Base-by-base conservation (phyloP, 2,888 invertebrate genomes). In the Acleris laterana region DNA sequence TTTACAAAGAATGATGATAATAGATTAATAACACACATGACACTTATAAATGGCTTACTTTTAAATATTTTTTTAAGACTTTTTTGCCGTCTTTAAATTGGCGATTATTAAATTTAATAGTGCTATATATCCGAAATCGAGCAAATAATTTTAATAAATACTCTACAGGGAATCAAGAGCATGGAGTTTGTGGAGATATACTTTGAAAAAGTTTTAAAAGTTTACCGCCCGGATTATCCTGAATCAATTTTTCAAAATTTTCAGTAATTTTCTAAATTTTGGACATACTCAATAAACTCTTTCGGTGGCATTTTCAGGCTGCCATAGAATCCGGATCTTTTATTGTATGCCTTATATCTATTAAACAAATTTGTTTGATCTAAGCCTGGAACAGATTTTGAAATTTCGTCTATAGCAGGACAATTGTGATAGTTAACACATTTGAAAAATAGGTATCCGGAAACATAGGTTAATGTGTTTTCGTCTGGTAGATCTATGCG, bases 371-470 rank as follows among this genome's bases (percentile, higher is more conserved):
- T 58, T 11, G 62, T 62, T 16, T 63, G 38, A 6, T 22, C 25
- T n/a, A 65, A 56, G 16, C 13, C 55, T 44, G 58, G 50, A 44
- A 55, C 22, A n/a, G 64, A 58, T 20, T 25, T 17, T 42, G 51
- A 52, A 25, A 52, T 46, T 51, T 59, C 46, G 3, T 19, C 20
- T 5, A 62, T 38, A 11, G 13, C 50, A 17, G 22, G 22, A 32
- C 71, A 71, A 20, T 46, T 59, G 48, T 69, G 71, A 51, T 62
- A 58, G 11, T 51, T 50, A n/a, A 28, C 3, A 63, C 63, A 68
- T 64, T 71, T 71, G 49, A 56, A 71, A 51, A 71, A n/a, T 3
- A 70, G n/a, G 57, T 67, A 71, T 1, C 65, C 68, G 1, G 67
- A 51, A 11, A 69, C 55, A 50, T 70, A 71, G 17, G 65, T 70